A percentile compares a stretch with the other conserved stretches of the same genome.
Conservation (phyloP, 2,888 invertebrate species). For the Drosophila kambysellisi region DNA sequence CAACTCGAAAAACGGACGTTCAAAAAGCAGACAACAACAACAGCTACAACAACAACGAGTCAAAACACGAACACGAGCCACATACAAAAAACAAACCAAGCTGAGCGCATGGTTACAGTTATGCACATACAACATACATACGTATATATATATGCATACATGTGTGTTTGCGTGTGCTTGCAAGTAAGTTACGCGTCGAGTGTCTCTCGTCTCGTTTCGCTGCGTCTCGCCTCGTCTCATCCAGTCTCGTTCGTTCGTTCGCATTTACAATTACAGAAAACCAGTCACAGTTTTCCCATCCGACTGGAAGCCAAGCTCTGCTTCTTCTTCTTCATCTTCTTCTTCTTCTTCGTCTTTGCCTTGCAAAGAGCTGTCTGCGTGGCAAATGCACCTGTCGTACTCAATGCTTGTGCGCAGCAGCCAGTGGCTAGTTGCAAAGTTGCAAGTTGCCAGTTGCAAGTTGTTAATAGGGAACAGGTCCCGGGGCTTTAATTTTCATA, state of each 20-base stretch:
- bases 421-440: constrained; percentile 15
- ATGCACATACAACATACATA: constrained; percentile 1
- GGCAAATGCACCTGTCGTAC: constrained; percentile 74
- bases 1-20: constrained; percentile 13
- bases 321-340: background rate
- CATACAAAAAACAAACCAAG: constrained; percentile 13
- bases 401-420: constrained; percentile 58
- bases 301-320: constrained; percentile 11
- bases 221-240: constrained; percentile 11
- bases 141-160: background rate
- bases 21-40: constrained; percentile 3
- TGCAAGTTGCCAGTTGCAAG: constrained; percentile 9
- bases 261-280: constrained; percentile 45
- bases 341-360: background rate
- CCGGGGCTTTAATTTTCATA: constrained; percentile 13
- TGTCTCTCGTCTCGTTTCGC: constrained; percentile 3
- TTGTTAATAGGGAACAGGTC: constrained; percentile 29
- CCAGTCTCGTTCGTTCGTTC: constrained; percentile 4
- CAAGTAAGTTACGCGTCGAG: constrained; percentile 22
- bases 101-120: constrained; percentile 37
- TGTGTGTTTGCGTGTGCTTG: background rate
- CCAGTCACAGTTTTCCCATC: constrained; percentile 44
- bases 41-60: constrained; percentile 3
- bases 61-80: background rate
- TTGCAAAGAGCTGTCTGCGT: constrained; percentile 58